Evolutionary conservation across 2,888 invertebrate genomes (phyloP).

Genomic region (Trichogramma dendrolimi): DNA sequence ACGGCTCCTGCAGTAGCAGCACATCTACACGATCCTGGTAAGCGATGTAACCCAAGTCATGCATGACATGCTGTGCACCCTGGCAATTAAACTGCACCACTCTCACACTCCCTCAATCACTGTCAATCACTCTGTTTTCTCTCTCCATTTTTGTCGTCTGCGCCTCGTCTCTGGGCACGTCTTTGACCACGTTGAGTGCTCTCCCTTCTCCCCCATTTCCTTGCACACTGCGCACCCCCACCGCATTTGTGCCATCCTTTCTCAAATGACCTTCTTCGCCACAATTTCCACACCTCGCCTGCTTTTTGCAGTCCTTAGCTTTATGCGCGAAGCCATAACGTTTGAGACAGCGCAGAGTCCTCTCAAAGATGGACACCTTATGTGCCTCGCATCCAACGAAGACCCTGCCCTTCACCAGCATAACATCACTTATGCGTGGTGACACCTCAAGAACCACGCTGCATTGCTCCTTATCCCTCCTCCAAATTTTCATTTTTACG

Average conservation of each 20-base stretch:
- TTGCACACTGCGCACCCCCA: conserved; percentile 15
- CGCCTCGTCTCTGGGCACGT: conserved; percentile 23
- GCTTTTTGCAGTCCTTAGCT: conserved; percentile 1
- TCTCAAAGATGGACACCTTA: neutral
- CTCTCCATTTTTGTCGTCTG: too few relatives aligned
- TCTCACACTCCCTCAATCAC: too few relatives aligned
- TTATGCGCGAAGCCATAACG: conserved; percentile 14
- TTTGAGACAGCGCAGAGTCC: conserved; percentile 5
- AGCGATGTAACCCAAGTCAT: conserved; percentile 15
- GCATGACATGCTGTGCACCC: conserved; percentile 15
- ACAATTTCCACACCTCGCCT: conserved; percentile 17
- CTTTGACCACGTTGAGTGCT: conserved; percentile 3
- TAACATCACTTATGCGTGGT: conserved; percentile 10
- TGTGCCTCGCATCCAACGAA: conserved; percentile 6
- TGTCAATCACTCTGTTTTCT: too few relatives aligned
- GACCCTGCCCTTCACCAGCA: conserved; percentile 10
- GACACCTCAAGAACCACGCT: conserved; percentile 9
- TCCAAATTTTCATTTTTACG: neutral
- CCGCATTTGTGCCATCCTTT: neutral
- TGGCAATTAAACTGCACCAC: conserved; percentile 20
- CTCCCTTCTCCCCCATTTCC: neutral
- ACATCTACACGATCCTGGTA: conserved; percentile 7
- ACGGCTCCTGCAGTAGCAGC: conserved; percentile 17
- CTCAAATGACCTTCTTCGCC: conserved; percentile 7
- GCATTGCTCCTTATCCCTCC: neutral